Conservation (phyloP, 2,797 vertebrate species). For the Sebastes aleutianus region DNA sequence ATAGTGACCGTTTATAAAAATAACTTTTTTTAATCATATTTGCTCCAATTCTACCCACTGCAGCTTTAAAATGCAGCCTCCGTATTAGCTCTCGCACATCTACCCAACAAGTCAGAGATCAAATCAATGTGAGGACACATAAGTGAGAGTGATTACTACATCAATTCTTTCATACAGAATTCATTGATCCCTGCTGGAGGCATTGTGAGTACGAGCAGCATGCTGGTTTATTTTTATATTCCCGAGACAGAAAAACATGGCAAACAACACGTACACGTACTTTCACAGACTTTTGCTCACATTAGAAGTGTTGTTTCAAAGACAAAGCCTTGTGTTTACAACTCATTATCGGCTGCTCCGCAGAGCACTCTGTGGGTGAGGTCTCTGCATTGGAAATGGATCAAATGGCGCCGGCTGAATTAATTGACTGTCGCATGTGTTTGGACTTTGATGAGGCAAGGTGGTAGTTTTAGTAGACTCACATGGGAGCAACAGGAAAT, state of each 20-base stretch:
- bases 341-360: constrained; percentile 29
- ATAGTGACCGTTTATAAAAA: too few relatives aligned
- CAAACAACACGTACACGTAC: not conserved
- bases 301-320: constrained; percentile 34
- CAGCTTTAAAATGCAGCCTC: not conserved
- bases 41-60: too few relatives aligned
- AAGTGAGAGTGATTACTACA: not conserved
- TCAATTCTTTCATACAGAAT: not conserved
- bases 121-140: not conserved
- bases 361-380: not conserved
- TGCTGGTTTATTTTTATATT: constrained; percentile 8
- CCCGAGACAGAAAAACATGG: not conserved
- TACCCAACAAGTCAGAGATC: not conserved
- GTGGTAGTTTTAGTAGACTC: not conserved
- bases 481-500: not conserved
- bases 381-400: constrained; percentile 14
- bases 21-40: too few relatives aligned
- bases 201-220: not conserved
- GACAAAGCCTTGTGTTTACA: constrained; percentile 25
- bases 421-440: constrained; percentile 12
- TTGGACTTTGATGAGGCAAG: constrained; percentile 26
- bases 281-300: constrained; percentile 4
- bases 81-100: not conserved
- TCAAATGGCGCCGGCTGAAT: constrained; percentile 25
- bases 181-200: not conserved